Conservation (phyloP, 2,888 invertebrate species). For the Prostheceraeus crozeri region DNA sequence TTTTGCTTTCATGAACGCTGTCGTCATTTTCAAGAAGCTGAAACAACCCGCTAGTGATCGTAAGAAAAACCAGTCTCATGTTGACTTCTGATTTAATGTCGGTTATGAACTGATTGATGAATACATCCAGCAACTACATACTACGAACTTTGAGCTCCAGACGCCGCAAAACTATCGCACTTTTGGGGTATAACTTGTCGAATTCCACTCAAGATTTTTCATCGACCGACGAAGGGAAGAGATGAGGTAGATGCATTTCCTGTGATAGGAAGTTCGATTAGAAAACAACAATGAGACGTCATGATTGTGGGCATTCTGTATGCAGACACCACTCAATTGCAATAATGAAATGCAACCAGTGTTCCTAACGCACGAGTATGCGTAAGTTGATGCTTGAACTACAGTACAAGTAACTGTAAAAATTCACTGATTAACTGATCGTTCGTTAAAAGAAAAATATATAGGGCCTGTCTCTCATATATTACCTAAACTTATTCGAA, state of each 20-base stretch:
- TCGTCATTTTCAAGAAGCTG: neutral
- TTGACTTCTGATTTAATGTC: neutral
- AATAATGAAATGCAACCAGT: neutral
- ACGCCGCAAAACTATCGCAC: too few species aligned
- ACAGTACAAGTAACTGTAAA: too few species aligned
- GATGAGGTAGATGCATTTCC: neutral
- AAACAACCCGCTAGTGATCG: slow-evolving; percentile 1
- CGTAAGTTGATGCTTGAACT: too few species aligned
- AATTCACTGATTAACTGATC: too few species aligned
- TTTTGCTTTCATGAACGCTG: slow-evolving; percentile 7
- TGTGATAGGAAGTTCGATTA: neutral
- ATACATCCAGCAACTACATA: too few species aligned
- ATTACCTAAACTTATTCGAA: too few species aligned
- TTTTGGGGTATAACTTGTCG: too few species aligned
- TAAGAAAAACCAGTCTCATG: slow-evolving; percentile 4
- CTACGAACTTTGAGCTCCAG: too few species aligned
- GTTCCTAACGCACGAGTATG: slow-evolving; percentile 22
- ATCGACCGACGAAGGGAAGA: slow-evolving; percentile 9
- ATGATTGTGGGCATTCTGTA: neutral
- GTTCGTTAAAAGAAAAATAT: too few species aligned
- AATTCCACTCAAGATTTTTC: too few species aligned
- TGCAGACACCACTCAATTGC: slow-evolving; percentile 4
- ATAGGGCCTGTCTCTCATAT: too few species aligned
- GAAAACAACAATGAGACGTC: neutral
- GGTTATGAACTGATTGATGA: neutral